Conservation (phyloP, 2,113 vertebrate genomes). For the Bucco capensis region DNA sequence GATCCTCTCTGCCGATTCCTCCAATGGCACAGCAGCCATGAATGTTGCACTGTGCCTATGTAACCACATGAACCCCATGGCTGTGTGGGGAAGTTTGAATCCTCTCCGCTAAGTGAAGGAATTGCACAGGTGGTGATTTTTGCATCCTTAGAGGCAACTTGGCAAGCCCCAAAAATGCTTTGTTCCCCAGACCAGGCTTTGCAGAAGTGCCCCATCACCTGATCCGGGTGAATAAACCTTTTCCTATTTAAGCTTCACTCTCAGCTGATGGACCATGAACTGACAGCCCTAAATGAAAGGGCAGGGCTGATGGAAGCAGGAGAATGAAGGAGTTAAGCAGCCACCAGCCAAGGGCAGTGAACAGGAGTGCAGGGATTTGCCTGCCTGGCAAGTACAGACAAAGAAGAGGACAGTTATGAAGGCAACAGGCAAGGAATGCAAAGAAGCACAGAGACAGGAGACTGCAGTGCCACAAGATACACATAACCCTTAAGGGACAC, state of each 20-base stretch:
- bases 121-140: neutral
- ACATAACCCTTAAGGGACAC: rapidly evolving
- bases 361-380: neutral
- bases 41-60: neutral
- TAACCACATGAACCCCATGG: neutral
- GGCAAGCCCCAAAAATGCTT: neutral
- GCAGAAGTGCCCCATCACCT: slow-evolving; percentile 4
- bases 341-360: neutral
- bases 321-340: neutral
- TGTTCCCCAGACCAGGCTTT: neutral
- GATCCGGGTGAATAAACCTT: slow-evolving; percentile 11
- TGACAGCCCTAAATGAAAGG: neutral
- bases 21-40: neutral
- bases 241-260: neutral
- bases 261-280: slow-evolving; percentile 27
- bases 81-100: neutral
- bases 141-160: neutral
- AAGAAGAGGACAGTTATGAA: neutral
- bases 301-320: neutral
- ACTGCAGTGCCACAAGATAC: neutral
- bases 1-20: neutral
- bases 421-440: neutral
- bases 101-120: neutral
- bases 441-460: neutral
- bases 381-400: neutral